Conservation (phyloP, 2,113 vertebrate species). For the Boulengeromyrus knoepffleri region DNA sequence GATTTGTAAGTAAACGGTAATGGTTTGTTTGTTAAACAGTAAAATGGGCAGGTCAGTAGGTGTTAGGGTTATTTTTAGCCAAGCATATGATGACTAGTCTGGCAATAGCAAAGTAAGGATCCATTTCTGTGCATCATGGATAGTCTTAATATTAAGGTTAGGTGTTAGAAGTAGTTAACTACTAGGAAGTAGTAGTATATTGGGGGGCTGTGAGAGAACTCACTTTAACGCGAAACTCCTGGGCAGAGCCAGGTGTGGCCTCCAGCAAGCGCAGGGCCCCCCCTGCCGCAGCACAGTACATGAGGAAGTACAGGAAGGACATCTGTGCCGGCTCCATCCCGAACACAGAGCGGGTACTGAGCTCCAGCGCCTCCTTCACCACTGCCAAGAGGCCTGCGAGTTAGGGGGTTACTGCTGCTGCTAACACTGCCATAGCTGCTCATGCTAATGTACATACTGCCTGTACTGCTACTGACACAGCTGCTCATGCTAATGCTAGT, state of each 20-base stretch:
- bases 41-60: background rate
- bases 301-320: slow-evolving; percentile 60
- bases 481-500: background rate
- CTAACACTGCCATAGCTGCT: background rate
- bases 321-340: slow-evolving; percentile 58
- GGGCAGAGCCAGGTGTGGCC: slow-evolving; percentile 48
- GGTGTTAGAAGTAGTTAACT: slow-evolving; percentile 13
- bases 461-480: background rate
- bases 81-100: background rate
- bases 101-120: background rate
- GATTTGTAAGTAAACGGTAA: background rate
- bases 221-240: slow-evolving; percentile 61
- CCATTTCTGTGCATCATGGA: background rate
- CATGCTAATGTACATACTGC: background rate
- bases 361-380: slow-evolving; percentile 45
- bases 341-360: slow-evolving; percentile 45
- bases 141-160: background rate
- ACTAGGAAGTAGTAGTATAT: background rate
- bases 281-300: slow-evolving; percentile 54
- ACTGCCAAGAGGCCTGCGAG: slow-evolving; percentile 32
- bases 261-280: slow-evolving; percentile 52
- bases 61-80: background rate
- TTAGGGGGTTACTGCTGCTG: background rate
- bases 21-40: background rate
- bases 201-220: background rate